Conservation (phyloP, 2,888 invertebrate species). For the Allolobophora icterica region DNA sequence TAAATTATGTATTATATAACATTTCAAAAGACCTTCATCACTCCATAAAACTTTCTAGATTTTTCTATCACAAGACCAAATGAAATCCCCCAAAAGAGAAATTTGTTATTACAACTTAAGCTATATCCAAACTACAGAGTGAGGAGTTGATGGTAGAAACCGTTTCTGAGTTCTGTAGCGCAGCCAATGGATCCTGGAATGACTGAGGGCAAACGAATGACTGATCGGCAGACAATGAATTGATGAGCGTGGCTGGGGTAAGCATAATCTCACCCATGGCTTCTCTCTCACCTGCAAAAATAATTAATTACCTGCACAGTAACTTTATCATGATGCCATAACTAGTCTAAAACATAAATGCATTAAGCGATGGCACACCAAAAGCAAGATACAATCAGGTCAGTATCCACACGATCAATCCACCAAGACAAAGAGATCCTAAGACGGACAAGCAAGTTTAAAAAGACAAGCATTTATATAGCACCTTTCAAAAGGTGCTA, state of each 20-base stretch:
- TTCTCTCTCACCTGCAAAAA: not conserved
- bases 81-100: not conserved
- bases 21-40: not conserved
- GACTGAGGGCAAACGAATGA: not conserved
- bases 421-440: too few species aligned
- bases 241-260: not conserved
- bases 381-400: too few species aligned
- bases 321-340: not conserved
- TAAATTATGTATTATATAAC: not conserved
- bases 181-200: not conserved
- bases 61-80: not conserved
- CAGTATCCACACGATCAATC: too few species aligned
- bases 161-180: slow-evolving; percentile 1
- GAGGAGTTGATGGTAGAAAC: not conserved
- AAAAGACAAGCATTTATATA: too few species aligned
- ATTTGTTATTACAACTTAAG: not conserved
- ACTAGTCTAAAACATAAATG: not conserved
- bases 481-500: too few species aligned
- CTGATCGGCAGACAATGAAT: not conserved
- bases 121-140: not conserved
- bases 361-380: too few species aligned
- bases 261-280: not conserved
- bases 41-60: not conserved
- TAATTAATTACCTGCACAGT: not conserved
- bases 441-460: too few species aligned